Conservation (phyloP, 2,113 vertebrate genomes). For the Okapia johnstoni region DNA sequence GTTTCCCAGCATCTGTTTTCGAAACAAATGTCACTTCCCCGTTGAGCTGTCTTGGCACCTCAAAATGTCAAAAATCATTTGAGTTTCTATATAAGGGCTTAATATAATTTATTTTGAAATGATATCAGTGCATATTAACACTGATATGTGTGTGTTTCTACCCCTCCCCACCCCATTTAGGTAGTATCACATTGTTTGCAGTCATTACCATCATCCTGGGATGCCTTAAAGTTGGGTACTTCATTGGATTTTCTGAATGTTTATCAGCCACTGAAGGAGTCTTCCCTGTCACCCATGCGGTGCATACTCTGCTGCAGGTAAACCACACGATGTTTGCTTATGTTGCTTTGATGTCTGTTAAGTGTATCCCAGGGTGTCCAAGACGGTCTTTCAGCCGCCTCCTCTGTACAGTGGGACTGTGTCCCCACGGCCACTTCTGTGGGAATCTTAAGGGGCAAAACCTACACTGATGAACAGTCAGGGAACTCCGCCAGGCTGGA, state of each 20-base stretch:
- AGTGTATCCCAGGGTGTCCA: fast-evolving
- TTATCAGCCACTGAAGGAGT: slow-evolving; percentile 89
- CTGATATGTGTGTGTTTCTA: fast-evolving
- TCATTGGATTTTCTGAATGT: slow-evolving; percentile 90
- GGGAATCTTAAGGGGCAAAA: neutral
- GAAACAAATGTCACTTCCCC: neutral
- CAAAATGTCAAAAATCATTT: neutral
- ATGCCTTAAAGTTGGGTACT: slow-evolving; percentile 94
- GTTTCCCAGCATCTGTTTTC: neutral
- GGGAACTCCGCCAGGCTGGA: neutral
- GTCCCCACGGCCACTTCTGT: too few relatives aligned
- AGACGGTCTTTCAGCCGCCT: neutral
- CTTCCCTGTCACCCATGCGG: slow-evolving; percentile 90
- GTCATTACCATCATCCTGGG: slow-evolving; percentile 93
- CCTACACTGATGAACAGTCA: neutral
- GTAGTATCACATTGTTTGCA: slow-evolving; percentile 92
- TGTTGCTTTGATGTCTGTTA: fast-evolving
- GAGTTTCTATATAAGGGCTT: fast-evolving
- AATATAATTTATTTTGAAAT: neutral
- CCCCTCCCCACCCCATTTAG: slow-evolving; percentile 63
- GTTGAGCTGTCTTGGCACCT: too few relatives aligned
- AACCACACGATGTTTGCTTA: neutral
- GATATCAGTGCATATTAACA: fast-evolving
- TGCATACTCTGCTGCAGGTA: slow-evolving; percentile 95
- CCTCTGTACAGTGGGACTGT: neutral